Conservation (phyloP, 2,113 vertebrate genomes). For the Trachemys scripta region DNA sequence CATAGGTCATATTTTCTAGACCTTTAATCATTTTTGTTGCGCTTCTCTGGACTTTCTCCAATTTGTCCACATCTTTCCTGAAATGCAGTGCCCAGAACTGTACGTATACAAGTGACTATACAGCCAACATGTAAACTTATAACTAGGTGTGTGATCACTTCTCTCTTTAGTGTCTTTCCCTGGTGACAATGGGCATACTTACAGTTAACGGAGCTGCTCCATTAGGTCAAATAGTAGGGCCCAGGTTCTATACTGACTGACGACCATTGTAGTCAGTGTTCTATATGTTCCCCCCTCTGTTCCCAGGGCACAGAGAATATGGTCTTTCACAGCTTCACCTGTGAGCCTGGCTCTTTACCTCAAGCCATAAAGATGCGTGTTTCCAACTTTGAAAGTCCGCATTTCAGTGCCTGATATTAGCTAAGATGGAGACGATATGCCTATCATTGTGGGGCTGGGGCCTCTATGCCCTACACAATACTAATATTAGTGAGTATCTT, state of each 20-base stretch:
- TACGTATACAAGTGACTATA: background rate
- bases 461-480: background rate
- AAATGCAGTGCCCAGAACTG: too few species aligned
- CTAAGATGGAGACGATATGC: background rate
- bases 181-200: background rate
- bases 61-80: too few species aligned
- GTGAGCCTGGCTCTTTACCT: background rate
- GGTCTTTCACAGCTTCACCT: background rate
- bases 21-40: too few species aligned
- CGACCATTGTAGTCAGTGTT: background rate
- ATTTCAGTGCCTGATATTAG: background rate
- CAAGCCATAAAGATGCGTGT: background rate
- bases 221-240: accelerated
- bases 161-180: background rate
- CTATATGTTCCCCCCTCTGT: background rate
- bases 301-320: background rate
- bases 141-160: background rate
- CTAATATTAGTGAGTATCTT: background rate
- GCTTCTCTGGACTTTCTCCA: too few species aligned
- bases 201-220: background rate
- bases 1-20: too few species aligned
- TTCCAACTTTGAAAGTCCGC: background rate
- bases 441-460: accelerated
- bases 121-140: background rate
- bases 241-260: background rate